These are phyloP conservation scores for Panurus biarmicus DNA, from an alignment of 2,113 vertebrate species.

Conservation along the genomic window DNA sequence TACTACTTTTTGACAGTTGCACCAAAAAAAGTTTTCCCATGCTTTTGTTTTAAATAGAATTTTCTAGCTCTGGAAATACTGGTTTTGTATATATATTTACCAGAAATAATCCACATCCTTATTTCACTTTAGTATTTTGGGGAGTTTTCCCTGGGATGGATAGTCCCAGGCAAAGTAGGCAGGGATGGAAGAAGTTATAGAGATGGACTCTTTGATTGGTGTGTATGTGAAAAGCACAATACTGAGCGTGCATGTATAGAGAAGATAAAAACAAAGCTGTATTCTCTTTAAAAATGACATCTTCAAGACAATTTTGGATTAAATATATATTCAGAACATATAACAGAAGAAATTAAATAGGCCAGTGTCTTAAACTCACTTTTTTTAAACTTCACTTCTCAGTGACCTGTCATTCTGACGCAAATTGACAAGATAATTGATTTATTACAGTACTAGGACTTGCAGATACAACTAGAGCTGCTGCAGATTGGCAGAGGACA, in stretches of 20 bases:
- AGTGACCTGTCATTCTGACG: background rate
- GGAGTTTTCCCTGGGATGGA: background rate
- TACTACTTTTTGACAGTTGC: background rate
- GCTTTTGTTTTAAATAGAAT: background rate
- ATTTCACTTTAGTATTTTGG: background rate
- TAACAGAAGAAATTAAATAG: background rate
- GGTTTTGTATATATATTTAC: background rate
- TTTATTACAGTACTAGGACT: background rate
- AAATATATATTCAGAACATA: background rate
- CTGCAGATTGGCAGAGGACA: background rate
- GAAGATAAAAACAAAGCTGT: background rate
- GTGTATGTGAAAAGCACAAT: background rate
- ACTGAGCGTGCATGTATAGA: background rate
- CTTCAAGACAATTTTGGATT: background rate
- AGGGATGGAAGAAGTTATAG: background rate
- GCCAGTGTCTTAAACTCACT: background rate
- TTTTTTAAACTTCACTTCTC: background rate
- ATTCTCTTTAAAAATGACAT: background rate
- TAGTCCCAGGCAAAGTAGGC: background rate
- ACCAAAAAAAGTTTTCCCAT: background rate
- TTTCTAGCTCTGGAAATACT: background rate
- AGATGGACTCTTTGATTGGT: background rate
- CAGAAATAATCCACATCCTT: background rate
- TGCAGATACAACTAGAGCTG: background rate
- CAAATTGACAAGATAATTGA: background rate